Base-by-base conservation (phyloP, 1,140 invertebrate genomes). In the Drosophila erecta region DNA sequence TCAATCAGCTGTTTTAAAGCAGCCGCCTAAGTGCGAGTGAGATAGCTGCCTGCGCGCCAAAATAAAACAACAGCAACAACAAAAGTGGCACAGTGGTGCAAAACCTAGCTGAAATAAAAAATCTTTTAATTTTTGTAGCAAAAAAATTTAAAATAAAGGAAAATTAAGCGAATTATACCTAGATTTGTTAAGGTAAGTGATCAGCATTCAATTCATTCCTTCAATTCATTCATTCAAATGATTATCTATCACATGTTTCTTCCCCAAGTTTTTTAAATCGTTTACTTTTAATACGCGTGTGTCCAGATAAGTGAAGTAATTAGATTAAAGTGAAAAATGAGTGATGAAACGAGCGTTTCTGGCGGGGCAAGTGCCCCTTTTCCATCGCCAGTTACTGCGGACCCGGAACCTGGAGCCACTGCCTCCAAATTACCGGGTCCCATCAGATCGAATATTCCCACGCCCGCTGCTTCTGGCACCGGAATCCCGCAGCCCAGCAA, bases 1-100 rank as follows among this genome's bases (percentile, higher is more conserved):
- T 38, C 62, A 81, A 85, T 81, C 81, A 85, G 81, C 81, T 85
- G 81, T 85, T 81, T 7, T 38, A 65, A 73, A 50, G 30, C 49
- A 47, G 41, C 33, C 53, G 56, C 27, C 40, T 22, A 43, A 35
- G 72, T 62, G 67, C 14, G 56, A 83, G 60, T 22, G 70, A 79
- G 79, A 70, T 22, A 83, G 79, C 46, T 46, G 30, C 30, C 43
- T 77, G 73, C 73, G 72, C 81, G 81, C 81, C 81, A 70, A 85
- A 85, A 44, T 20, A 41, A 43, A 43, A 24, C 24, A 24, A 24
- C 24, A 17, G 33, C 35, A 67, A 53, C 27, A 62, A 75, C 70
- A 65, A 41, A 40, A 60, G 43, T 44, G 33, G 66, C 51, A 80
- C 77, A 72, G 76, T 84, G 80, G 61, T 64, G 27, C 14, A 24